Evolutionary conservation across 2,797 vertebrate species (phyloP).

Genomic region (Rhyacichthys aspro): DNA sequence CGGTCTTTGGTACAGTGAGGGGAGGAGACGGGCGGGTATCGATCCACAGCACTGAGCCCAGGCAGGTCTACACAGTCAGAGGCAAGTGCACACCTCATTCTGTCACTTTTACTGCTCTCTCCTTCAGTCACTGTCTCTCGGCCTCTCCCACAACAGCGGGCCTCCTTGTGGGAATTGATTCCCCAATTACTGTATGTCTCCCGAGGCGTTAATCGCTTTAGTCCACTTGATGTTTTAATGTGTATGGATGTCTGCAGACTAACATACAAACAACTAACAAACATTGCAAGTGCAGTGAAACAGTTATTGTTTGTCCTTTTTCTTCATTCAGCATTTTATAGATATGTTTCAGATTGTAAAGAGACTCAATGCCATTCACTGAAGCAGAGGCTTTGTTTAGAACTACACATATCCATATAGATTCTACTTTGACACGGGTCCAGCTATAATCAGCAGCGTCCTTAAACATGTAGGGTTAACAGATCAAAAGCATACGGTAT

Average conservation of each 20-base stretch:
- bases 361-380: too few species aligned
- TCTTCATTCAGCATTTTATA: background rate
- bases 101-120: slow-evolving; percentile 18
- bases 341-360: background rate
- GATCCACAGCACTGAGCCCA: slow-evolving; percentile 36
- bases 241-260: slow-evolving; percentile 3
- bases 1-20: slow-evolving; percentile 23
- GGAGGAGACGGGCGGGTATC: slow-evolving; percentile 46
- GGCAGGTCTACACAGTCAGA: slow-evolving; percentile 11
- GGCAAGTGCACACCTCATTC: slow-evolving; percentile 8
- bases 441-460: background rate
- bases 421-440: too few species aligned
- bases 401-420: too few species aligned
- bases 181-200: background rate
- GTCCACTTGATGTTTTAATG: slow-evolving; percentile 4
- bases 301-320: too few species aligned
- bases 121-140: slow-evolving; percentile 3
- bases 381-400: too few species aligned
- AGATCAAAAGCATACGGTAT: slow-evolving; percentile 6
- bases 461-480: background rate
- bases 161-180: slow-evolving; percentile 4
- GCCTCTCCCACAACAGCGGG: background rate
- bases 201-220: slow-evolving; percentile 4
- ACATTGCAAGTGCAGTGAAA: too few species aligned
- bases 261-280: too few species aligned